phyloP scores from a whole-genome alignment of 2,797 vertebrate genomes.

The Lates japonicus region DNA sequence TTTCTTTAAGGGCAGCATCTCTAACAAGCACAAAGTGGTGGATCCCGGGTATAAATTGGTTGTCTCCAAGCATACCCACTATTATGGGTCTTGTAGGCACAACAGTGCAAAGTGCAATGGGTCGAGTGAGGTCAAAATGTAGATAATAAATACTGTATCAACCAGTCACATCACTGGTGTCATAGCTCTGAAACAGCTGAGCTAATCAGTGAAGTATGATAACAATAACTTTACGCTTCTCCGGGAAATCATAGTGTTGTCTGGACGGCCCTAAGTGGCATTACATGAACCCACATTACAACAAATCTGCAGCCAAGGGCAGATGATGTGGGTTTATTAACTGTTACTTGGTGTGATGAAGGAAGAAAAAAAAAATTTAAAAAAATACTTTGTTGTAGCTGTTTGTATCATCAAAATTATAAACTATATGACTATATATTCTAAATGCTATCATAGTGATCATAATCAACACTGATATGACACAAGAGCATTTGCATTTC shows the following conservation, averaged over 20 bases:
- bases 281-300: not conserved
- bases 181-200: conserved; percentile 8
- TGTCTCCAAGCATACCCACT: not conserved
- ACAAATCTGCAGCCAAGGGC: not conserved
- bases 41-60: too few species aligned
- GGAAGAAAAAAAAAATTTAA: not conserved
- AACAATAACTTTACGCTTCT: not conserved
- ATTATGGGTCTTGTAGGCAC: not conserved
- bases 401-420: not conserved
- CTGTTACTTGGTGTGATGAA: not conserved
- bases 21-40: too few species aligned
- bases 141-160: not conserved
- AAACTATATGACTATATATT: not conserved
- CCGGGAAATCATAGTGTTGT: conserved; percentile 7
- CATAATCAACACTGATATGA: not conserved
- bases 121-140: not conserved
- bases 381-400: not conserved
- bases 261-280: not conserved
- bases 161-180: not conserved
- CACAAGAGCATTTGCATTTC: not conserved
- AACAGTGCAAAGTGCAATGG: not conserved
- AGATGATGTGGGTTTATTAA: not conserved
- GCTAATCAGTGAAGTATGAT: not conserved
- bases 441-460: too few species aligned
- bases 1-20: too few species aligned